Evolutionary conservation across 2,888 invertebrate species (phyloP).

Genomic region (Hirtodrosophila confusa): DNA sequence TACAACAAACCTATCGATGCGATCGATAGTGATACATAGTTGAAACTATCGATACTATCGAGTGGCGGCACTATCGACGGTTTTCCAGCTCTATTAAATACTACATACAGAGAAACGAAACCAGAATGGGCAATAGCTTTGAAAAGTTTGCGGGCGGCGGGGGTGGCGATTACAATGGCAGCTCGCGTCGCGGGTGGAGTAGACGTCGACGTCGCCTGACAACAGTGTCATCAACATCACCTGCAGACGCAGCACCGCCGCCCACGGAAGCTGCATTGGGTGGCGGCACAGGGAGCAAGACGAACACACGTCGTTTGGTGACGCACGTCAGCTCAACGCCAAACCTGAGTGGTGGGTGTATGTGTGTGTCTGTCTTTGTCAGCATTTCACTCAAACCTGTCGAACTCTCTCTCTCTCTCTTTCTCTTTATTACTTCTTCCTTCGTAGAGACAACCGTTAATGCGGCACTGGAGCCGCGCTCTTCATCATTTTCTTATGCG

Average conservation of each 20-base stretch:
- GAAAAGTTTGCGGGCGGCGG: constrained; percentile 65
- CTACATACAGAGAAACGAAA: not conserved
- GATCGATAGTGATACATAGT: too few relatives aligned
- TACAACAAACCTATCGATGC: too few relatives aligned
- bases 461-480: constrained; percentile 80
- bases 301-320: constrained; percentile 49
- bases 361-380: constrained; percentile 14
- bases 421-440: constrained; percentile 26
- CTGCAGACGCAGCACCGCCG: constrained; percentile 19
- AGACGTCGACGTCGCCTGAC: constrained; percentile 31
- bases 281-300: constrained; percentile 2
- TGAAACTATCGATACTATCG: too few relatives aligned
- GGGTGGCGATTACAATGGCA: constrained; percentile 21
- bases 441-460: constrained; percentile 54
- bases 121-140: constrained; percentile 81
- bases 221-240: constrained; percentile 17
- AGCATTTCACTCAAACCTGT: constrained; percentile 21
- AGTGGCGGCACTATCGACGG: not conserved
- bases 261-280: constrained; percentile 16
- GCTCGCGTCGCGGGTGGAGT: constrained; percentile 46
- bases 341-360: constrained; percentile 82
- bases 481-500: constrained; percentile 82
- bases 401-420: constrained; percentile 42
- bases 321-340: constrained; percentile 82
- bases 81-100: not conserved